These are phyloP conservation scores for Aphidius gifuensis DNA, from an alignment of 1,140 invertebrate genomes.

Conservation along the genomic window DNA sequence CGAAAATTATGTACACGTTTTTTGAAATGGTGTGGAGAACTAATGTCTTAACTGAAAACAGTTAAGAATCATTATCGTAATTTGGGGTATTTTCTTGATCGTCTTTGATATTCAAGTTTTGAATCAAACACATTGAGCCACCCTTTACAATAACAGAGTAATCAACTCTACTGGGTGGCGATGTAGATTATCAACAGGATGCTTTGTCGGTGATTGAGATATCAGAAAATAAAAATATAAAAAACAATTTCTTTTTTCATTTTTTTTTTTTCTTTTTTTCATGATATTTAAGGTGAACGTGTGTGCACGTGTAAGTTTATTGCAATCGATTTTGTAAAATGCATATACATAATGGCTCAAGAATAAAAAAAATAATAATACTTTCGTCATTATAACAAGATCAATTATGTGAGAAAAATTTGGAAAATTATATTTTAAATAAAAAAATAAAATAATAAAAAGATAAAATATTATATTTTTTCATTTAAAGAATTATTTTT, in stretches of 20 bases:
- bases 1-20: slow-evolving; percentile 49
- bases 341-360: no score
- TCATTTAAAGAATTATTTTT: no score
- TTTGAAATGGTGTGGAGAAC: slow-evolving; percentile 14
- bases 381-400: no score
- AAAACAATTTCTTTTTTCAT: no score
- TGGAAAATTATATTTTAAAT: no score
- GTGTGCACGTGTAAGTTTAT: background rate
- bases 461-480: no score
- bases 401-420: no score
- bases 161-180: slow-evolving; percentile 52
- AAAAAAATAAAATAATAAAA: no score
- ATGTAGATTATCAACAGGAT: slow-evolving; percentile 45
- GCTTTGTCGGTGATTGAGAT: slow-evolving; percentile 49
- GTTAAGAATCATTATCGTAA: slow-evolving; percentile 53
- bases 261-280: slow-evolving; percentile 17
- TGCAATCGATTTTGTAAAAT: background rate
- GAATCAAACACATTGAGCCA: slow-evolving; percentile 1
- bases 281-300: background rate
- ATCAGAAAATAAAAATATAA: slow-evolving; percentile 24
- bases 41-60: slow-evolving; percentile 56
- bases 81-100: slow-evolving; percentile 45
- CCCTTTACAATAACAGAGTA: slow-evolving; percentile 30
- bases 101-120: slow-evolving; percentile 37
- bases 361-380: no score